Base-by-base conservation (phyloP, 2,888 invertebrate species). In the Trileptium ribeirensis region DNA sequence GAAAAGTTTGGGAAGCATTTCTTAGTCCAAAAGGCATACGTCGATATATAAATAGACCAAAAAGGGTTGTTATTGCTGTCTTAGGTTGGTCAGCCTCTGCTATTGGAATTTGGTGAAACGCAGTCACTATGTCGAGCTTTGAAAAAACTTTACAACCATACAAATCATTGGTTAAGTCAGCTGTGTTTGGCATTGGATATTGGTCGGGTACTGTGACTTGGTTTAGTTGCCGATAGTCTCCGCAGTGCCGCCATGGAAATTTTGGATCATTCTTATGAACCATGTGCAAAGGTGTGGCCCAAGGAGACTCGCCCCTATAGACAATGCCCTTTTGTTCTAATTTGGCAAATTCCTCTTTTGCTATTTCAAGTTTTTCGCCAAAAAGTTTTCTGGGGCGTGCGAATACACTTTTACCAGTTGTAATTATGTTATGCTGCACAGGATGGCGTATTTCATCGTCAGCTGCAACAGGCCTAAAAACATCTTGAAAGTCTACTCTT, bases 1-100 rank as follows among this genome's bases (percentile, higher is more conserved):
- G 82, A 64, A 84, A 85, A 2, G 82, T 83, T 0, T 82, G 82
- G 31, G 83, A 81, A n/a, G n/a, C n/a, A n/a, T n/a, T n/a, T n/a
- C n/a, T n/a, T n/a, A n/a, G n/a, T n/a, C n/a, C n/a, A n/a, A n/a
- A n/a, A n/a, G n/a, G n/a, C n/a, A n/a, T n/a, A n/a, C n/a, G n/a
- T n/a, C n/a, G n/a, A n/a, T n/a, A n/a, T n/a, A n/a, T n/a, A n/a
- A n/a, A n/a, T n/a, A n/a, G n/a, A n/a, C n/a, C n/a, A n/a, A n/a
- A n/a, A 36, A 79, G 74, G 1, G 83, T 81, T 24, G 77, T 70
- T 33, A 84, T 80, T 24, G 82, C 82, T 33, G 84, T 81, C n/a
- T 84, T 81, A 8, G 39, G 29, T 37, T 82, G 79, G 37, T 79
- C 82, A n/a, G 77, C 67, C 78, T 80, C 82, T 15, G 36, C 29